phyloP scores from a whole-genome alignment of 2,113 vertebrate genomes.

The Pseudorectes ferrugineus region DNA sequence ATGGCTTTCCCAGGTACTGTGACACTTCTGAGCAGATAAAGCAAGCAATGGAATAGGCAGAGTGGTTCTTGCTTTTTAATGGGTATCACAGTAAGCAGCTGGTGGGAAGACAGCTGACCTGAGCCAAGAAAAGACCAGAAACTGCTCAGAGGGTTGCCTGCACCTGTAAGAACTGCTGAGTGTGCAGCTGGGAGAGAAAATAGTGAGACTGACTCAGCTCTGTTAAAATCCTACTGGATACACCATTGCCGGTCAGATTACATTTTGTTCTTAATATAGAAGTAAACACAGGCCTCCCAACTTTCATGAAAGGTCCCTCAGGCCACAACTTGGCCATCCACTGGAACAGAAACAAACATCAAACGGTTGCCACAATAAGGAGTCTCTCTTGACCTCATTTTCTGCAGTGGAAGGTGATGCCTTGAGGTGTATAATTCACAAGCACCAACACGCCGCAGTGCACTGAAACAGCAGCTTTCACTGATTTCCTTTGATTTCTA shows the following conservation, averaged over 20 bases:
- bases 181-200: background rate
- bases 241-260: background rate
- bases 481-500: background rate
- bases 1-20: background rate
- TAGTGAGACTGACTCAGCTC: background rate
- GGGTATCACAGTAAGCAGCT: background rate
- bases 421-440: background rate
- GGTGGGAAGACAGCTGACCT: background rate
- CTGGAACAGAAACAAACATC: background rate
- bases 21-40: background rate
- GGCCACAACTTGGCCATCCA: background rate
- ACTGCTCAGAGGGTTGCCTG: background rate
- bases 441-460: rapidly evolving
- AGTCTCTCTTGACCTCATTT: background rate
- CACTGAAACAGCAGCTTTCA: background rate
- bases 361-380: background rate
- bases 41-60: background rate
- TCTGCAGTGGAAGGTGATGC: background rate
- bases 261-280: conserved; percentile 19
- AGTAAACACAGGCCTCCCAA: background rate
- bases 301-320: background rate
- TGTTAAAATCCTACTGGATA: background rate
- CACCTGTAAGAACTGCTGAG: background rate
- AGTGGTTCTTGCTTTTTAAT: background rate
- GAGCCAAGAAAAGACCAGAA: background rate